phyloP scores from a whole-genome alignment of 2,888 invertebrate species.

The Serrognathus titanus region DNA sequence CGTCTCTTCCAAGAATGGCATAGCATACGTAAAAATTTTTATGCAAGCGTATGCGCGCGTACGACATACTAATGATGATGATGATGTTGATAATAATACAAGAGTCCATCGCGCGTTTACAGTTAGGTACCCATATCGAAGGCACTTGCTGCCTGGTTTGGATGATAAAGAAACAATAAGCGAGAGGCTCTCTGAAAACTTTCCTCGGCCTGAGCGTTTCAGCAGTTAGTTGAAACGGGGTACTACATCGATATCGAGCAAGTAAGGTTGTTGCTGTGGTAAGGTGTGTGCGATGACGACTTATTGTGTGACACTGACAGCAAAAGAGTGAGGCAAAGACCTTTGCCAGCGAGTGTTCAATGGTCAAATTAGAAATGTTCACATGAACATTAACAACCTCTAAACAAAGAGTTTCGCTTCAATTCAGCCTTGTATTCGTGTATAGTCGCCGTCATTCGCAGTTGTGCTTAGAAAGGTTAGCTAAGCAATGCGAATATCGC shows the following conservation, averaged over 20 bases:
- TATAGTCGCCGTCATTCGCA: constrained; percentile 34
- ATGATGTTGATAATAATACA: too few relatives aligned
- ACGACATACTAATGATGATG: not conserved
- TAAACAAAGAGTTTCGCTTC: constrained; percentile 39
- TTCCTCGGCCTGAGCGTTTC: not conserved
- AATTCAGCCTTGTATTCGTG: constrained; percentile 42
- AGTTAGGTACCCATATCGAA: too few relatives aligned
- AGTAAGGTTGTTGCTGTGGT: not conserved
- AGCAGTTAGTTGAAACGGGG: not conserved
- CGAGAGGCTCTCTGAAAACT: not conserved
- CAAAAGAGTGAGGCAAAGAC: constrained; percentile 5
- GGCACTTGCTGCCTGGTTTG: too few relatives aligned
- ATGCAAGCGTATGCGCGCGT: not conserved
- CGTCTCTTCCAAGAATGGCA: not conserved
- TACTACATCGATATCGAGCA: not conserved
- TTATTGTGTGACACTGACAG: not conserved
- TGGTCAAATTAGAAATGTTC: constrained; percentile 35
- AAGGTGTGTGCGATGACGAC: not conserved
- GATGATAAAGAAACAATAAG: too few relatives aligned
- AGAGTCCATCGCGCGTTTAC: too few relatives aligned
- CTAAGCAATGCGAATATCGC: constrained; percentile 39
- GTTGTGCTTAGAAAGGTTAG: constrained; percentile 41
- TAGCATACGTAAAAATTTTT: not conserved
- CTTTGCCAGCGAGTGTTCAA: constrained; percentile 20
- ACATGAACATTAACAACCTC: constrained; percentile 31